Conservation (phyloP, 2,797 vertebrate species). For the Chelmon rostratus region DNA sequence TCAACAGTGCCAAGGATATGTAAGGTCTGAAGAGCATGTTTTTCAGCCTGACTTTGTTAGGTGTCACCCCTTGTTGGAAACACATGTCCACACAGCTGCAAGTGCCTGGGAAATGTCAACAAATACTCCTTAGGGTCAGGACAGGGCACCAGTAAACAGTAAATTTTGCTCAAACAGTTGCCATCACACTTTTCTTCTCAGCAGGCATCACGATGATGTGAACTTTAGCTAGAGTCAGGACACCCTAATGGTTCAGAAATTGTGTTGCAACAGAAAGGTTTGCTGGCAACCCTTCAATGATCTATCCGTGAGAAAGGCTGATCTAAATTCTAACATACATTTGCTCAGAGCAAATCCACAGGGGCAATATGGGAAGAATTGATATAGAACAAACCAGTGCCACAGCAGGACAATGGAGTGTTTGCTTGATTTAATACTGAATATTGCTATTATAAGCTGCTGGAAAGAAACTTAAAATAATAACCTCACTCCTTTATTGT, state of each 20-base stretch:
- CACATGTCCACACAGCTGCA: slow-evolving; percentile 61
- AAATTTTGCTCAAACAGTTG: slow-evolving; percentile 70
- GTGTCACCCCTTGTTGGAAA: slow-evolving; percentile 58
- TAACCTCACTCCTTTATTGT: too few relatives aligned
- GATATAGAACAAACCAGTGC: neutral
- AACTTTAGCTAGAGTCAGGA: slow-evolving; percentile 63
- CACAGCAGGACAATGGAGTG: neutral
- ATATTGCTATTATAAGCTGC: too few relatives aligned
- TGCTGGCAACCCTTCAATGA: neutral
- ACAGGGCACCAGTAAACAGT: slow-evolving; percentile 71
- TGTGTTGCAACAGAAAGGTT: neutral
- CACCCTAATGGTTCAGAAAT: slow-evolving; percentile 21
- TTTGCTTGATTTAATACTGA: neutral
- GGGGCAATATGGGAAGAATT: neutral
- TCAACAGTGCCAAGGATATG: slow-evolving; percentile 42
- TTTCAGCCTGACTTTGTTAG: slow-evolving; percentile 58
- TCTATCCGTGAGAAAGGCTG: slow-evolving; percentile 3
- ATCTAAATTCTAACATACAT: neutral
- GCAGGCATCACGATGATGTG: slow-evolving; percentile 53
- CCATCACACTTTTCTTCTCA: slow-evolving; percentile 53
- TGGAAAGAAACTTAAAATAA: too few relatives aligned
- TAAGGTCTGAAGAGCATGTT: slow-evolving; percentile 43
- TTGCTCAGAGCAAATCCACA: neutral
- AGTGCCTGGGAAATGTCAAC: slow-evolving; percentile 87
- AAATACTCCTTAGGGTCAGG: slow-evolving; percentile 50